These are phyloP conservation scores for Drosophila eohydei DNA, from an alignment of 2,888 invertebrate species.

Conservation along the genomic window DNA sequence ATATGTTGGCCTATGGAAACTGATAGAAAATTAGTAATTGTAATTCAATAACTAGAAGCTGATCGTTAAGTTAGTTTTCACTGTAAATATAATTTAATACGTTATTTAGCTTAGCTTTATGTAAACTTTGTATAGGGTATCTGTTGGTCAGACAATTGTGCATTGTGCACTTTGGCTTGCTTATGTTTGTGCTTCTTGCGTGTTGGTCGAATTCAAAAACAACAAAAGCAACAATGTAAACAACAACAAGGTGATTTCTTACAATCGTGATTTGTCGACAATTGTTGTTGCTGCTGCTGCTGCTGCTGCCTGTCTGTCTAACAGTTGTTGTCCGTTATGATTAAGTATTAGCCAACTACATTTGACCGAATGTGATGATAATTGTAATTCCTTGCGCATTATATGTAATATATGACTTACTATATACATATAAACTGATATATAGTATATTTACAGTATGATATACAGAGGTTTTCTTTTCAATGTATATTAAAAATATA, in stretches of 20 bases:
- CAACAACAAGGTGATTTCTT: constrained; percentile 52
- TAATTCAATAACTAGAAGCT: not conserved
- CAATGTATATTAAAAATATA: not conserved
- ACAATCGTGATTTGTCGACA: constrained; percentile 65
- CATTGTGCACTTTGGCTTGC: constrained; percentile 1
- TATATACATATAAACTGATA: not conserved
- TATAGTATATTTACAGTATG: no score
- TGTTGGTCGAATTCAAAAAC: constrained; percentile 48
- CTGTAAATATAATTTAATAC: not conserved
- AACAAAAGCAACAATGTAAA: constrained; percentile 25
- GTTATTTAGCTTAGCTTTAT: not conserved
- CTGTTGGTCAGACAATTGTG: not conserved
- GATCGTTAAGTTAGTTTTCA: not conserved
- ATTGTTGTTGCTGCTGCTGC: constrained; percentile 30
- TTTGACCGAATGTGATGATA: constrained; percentile 36
- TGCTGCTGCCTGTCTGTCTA: constrained; percentile 16
- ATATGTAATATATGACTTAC: constrained; percentile 42
- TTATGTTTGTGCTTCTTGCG: constrained; percentile 62
- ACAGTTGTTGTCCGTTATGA: constrained; percentile 46
- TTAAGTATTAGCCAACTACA: constrained; percentile 47
- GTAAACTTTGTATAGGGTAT: constrained; percentile 19
- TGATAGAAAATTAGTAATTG: no score
- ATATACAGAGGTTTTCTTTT: no score
- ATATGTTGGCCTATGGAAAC: no score
- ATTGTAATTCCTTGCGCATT: constrained; percentile 55